Conservation (phyloP, 1,140 invertebrate species). For the Schlechtendalia chinensis region DNA sequence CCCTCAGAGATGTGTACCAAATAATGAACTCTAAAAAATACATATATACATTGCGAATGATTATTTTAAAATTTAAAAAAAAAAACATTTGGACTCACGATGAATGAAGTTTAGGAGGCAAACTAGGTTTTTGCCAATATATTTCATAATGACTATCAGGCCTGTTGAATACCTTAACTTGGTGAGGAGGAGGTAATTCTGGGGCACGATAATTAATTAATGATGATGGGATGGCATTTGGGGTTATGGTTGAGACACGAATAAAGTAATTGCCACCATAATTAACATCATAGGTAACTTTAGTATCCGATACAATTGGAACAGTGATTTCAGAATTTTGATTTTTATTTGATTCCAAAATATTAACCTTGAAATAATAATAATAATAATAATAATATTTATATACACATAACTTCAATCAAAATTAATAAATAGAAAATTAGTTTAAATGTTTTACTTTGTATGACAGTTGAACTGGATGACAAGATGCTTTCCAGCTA, state of each 20-base stretch:
- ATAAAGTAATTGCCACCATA: slow-evolving; percentile 67
- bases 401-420: background rate
- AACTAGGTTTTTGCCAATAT: slow-evolving; percentile 61
- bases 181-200: slow-evolving; percentile 64
- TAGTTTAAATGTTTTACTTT: slow-evolving; percentile 57
- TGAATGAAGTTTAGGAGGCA: slow-evolving; percentile 4
- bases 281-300: slow-evolving; percentile 59
- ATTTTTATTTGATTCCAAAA: slow-evolving; percentile 60
- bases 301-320: slow-evolving; percentile 17
- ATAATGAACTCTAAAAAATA: slow-evolving; percentile 20
- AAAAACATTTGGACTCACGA: background rate
- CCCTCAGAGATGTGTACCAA: slow-evolving; percentile 42
- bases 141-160: slow-evolving; percentile 63
- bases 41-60: background rate
- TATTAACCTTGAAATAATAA: slow-evolving; percentile 50
- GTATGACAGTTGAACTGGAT: slow-evolving; percentile 60
- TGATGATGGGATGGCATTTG: slow-evolving; percentile 57
- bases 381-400: no score
- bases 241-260: slow-evolving; percentile 58
- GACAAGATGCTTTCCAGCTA: slow-evolving; percentile 60
- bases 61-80: background rate
- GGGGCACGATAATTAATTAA: slow-evolving; percentile 61
- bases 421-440: background rate
- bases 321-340: slow-evolving; percentile 55
- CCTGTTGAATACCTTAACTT: slow-evolving; percentile 62